Evolutionary conservation across 2,888 invertebrate genomes (phyloP), one percentile per base, ranked within the genome.

Genomic region (Taenaris catops): DNA sequence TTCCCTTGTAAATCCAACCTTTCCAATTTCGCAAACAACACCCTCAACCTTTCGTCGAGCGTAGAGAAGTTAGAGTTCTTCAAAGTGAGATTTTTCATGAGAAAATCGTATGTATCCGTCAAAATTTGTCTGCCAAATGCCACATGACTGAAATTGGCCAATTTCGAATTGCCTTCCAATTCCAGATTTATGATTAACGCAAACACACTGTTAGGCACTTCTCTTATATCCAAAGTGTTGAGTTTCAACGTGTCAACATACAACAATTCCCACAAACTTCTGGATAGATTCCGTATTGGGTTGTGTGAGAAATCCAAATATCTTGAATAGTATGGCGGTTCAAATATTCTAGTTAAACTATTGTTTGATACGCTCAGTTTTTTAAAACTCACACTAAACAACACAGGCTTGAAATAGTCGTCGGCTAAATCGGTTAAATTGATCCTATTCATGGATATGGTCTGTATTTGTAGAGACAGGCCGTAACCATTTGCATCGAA

Each of bases 281-380:
- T 17, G 45, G 0, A 64, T n/a, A 91, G 55, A n/a, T 65, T 67
- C 2, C 59, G 50, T 4, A 92, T 79, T 3, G 87, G 78, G 25
- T 90, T 91, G 23, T 88, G 88, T 0, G 91, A 91, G 5, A 92
- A 49, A 58, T 92, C 91, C 8, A 92, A 63, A 39, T 87, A 81
- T 53, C 88, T 73, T 1, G 92, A 47, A 0, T 79, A 79, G 7
- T 64, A 68, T 0, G 91, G 90, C 34, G 91, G 51, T 10, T 75
- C 63, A 8, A 91, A 90, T 3, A 91, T 62, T 4, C 64, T 62
- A 0, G 55, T 62, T 2, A 92, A 61, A 5, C 83, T 79, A 51
- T 92, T 92, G 25, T 87, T 75, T 0, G 87, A 69, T 20, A 90
- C 57, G 0, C 64, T 62, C 0, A 90, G 51, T 34, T 67, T 60